These are phyloP conservation scores for Daktulosphaira vitifoliae DNA, from an alignment of 1,140 invertebrate species.

Conservation along the genomic window DNA sequence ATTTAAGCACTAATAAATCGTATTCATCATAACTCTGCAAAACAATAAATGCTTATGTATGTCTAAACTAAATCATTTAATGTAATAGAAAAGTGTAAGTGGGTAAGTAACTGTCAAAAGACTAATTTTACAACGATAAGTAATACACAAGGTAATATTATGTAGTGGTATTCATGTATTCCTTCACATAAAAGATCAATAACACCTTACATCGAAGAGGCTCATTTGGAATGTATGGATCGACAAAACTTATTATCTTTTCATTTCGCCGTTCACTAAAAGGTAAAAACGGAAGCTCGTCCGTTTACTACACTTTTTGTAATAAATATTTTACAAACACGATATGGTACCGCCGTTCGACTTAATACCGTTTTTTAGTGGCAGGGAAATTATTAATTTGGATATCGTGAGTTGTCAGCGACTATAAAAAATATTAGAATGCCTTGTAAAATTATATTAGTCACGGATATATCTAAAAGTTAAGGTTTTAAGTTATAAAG, in stretches of 20 bases:
- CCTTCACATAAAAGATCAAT: neutral
- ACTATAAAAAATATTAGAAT: constrained; percentile 28
- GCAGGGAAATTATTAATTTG: constrained; percentile 18
- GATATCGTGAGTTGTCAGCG: constrained; percentile 31
- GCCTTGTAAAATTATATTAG: neutral
- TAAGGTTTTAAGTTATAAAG: no score
- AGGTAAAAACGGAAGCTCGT: neutral
- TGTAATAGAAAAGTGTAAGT: no score
- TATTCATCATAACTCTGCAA: no score
- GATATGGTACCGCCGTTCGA: constrained; percentile 24
- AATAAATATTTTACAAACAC: neutral
- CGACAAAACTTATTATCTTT: constrained; percentile 31
- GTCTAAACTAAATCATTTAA: no score
- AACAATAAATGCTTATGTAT: no score
- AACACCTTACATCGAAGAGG: neutral
- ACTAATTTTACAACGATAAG: constrained; percentile 6
- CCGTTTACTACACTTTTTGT: neutral
- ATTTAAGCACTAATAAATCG: no score
- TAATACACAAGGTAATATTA: neutral
- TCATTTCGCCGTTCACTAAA: neutral
- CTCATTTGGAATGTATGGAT: constrained; percentile 32
- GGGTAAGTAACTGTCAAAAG: constrained; percentile 12
- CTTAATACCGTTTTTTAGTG: neutral
- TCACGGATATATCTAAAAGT: constrained; percentile 5
- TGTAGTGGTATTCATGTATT: constrained; percentile 18